A percentile compares a stretch with the other conserved stretches of the same genome.
Evolutionary conservation across 2,888 invertebrate species (phyloP).

Genomic region (Blastobasis adustella): DNA sequence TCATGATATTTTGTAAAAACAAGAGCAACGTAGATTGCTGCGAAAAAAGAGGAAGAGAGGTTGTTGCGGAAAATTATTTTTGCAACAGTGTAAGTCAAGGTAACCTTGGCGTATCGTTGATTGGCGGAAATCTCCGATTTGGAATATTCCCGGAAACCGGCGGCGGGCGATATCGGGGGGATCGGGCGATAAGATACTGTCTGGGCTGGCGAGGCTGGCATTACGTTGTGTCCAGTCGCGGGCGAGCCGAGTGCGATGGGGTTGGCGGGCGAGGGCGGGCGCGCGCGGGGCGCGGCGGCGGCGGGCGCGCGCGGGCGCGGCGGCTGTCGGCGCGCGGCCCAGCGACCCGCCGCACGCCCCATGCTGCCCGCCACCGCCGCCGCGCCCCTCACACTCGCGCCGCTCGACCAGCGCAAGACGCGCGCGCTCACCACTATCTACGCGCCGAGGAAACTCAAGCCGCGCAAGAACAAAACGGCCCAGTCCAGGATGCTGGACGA

Average conservation of each 20-base stretch:
- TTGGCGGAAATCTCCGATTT: no score
- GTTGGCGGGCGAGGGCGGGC: conserved; percentile 23
- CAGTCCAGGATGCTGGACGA: conserved; percentile 61
- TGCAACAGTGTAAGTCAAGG: no score
- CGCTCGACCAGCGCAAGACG: conserved; percentile 52
- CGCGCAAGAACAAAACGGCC: conserved; percentile 55
- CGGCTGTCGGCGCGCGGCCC: conserved; percentile 51
- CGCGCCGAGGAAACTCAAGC: conserved; percentile 58
- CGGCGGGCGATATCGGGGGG: no score
- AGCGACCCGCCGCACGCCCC: conserved; percentile 44
- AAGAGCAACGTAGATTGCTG: no score
- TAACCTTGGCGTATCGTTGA: no score
- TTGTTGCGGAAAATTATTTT: no score
- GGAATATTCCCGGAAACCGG: no score
- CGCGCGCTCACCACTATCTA: conserved; percentile 65
- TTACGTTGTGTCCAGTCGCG: not conserved
- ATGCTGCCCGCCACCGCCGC: conserved; percentile 48
- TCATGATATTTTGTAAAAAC: no score
- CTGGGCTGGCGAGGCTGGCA: no score
- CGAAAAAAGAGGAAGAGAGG: no score
- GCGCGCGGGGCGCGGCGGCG: conserved; percentile 26
- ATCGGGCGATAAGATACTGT: no score
- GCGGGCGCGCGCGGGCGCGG: conserved; percentile 46
- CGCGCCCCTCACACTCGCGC: conserved; percentile 43
- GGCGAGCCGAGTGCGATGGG: not conserved